A percentile compares a stretch with the other conserved stretches of the same genome.
These are phyloP conservation scores for Chamaetylas fuelleborni DNA, from an alignment of 2,113 vertebrate species.

Conservation along the genomic window DNA sequence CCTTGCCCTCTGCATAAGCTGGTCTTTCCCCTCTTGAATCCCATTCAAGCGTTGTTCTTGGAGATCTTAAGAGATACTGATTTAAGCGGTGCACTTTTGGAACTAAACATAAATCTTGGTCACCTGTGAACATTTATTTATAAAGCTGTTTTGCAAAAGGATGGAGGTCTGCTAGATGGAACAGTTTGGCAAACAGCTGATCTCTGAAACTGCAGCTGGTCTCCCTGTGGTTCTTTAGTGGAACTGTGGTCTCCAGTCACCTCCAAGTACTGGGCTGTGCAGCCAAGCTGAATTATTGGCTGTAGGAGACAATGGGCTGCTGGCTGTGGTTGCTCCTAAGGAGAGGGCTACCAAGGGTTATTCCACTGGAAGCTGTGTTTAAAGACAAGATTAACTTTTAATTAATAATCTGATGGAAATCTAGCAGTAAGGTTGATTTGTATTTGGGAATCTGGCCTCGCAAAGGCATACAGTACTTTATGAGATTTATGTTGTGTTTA, in stretches of 20 bases:
- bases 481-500: background rate
- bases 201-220: background rate
- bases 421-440: background rate
- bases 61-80: background rate
- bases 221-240: background rate
- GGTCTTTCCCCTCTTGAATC: background rate
- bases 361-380: background rate
- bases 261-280: background rate
- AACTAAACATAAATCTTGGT: background rate
- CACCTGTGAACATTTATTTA: background rate
- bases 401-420: background rate
- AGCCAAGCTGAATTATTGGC: background rate
- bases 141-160: background rate
- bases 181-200: background rate
- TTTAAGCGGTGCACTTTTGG: background rate
- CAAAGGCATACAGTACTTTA: background rate
- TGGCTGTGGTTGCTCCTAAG: fast-evolving
- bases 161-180: background rate
- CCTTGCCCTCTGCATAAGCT: background rate
- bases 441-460: background rate
- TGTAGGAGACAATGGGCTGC: background rate
- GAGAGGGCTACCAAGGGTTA: background rate
- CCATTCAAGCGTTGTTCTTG: background rate
- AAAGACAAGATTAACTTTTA: background rate
- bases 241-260: background rate